Percentiles rank a stretch among this genome's conserved stretches.
Evolutionary conservation across 2,797 vertebrate genomes (phyloP).

Genomic region (Hippopotamyrus pictus): DNA sequence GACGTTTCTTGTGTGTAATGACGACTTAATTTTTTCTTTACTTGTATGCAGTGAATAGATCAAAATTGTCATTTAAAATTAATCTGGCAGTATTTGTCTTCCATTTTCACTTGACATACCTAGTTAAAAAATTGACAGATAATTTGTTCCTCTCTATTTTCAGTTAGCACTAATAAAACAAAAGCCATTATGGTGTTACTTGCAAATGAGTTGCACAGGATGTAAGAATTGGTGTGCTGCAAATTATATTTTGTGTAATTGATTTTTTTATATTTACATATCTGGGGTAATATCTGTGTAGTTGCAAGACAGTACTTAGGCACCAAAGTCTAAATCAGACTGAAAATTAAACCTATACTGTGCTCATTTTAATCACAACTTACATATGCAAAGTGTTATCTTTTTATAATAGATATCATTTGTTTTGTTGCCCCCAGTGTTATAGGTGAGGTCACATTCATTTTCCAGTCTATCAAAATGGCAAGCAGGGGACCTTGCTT

Average conservation of each 20-base stretch:
- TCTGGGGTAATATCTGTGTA: neutral
- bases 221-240: conserved; percentile 14
- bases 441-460: conserved; percentile 30
- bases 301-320: neutral
- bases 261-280: conserved; percentile 21
- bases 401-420: conserved; percentile 11
- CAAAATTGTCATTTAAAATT: conserved; percentile 33
- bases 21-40: conserved; percentile 15
- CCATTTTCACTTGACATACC: conserved; percentile 32
- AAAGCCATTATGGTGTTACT: conserved; percentile 42
- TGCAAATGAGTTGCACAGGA: conserved; percentile 22
- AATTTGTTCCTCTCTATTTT: conserved; percentile 13
- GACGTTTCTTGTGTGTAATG: conserved; percentile 24
- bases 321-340: neutral
- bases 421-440: conserved; percentile 12
- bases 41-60: conserved; percentile 37
- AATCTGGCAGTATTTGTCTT: conserved; percentile 37
- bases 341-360: neutral
- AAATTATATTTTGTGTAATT: conserved; percentile 10
- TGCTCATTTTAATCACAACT: neutral
- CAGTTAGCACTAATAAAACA: conserved; percentile 31
- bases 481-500: neutral
- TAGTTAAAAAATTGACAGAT: conserved; percentile 16
- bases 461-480: conserved; percentile 16
- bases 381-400: conserved; percentile 2